Evolutionary conservation across 2,113 vertebrate species (phyloP), one percentile per base, ranked within the genome.

Genomic region (Meriones unguiculatus): DNA sequence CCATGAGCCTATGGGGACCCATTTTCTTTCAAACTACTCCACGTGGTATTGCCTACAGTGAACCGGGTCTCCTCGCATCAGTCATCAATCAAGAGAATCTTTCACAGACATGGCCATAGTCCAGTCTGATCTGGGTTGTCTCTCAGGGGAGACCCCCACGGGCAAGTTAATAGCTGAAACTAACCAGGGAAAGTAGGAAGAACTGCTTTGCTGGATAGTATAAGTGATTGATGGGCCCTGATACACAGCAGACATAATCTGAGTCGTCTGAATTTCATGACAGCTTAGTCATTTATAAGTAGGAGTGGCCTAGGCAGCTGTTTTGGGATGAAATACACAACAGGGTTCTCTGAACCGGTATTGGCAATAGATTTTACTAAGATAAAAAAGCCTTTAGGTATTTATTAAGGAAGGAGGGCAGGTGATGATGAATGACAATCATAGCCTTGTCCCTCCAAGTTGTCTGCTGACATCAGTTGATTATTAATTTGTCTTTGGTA

Each of bases 361-460:
- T 93, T 90, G 95, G 72, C 46, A 82, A 95, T 93, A 86, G 7
- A 30, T 6, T 93, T 95, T 69, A 91, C 46, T 41, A 93, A 77
- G 38, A 85, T 17, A 73, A 85, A 84, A 89, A 78, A 75, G 10
- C 25, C 65, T 78, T 30, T 13, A 0, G 30, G 17, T 80, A 20
- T 24, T 12, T 88, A 25, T 64, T 86, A 93, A 95, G 80, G 46
- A 93, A 67, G 50, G 8, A 90, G 5, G 20, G 9, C 28, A 81
- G 64, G 90, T 18, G n/a, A 75, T 80, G 24, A 30, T 35, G 65
- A 32, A 52, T 75, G 52, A 35, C 38, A 73, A 41, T 75, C 57
- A 78, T 35, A 92, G 50, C 52, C 32, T 52, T 17, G 67, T 70
- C 82, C 8, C 32, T 78, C 4, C 46, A 73, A 46, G 46, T 54